Evolutionary conservation across 2,797 vertebrate genomes (phyloP), one percentile per base, ranked within the genome.

Genomic region (Anableps anableps): DNA sequence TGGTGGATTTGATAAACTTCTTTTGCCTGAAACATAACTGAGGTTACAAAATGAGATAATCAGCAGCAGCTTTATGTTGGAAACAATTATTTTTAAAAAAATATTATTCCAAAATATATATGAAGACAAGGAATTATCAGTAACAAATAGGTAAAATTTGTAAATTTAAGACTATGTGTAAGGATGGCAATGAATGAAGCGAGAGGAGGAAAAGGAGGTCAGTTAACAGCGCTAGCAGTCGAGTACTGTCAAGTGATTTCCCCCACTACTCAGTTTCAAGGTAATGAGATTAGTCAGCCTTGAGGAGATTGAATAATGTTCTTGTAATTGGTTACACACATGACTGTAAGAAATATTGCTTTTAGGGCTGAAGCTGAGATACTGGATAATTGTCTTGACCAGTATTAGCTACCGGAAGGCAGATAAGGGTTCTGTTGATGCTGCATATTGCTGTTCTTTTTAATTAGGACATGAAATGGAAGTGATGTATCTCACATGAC

Each of bases 221-320:
- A 19, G 23, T 80, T 77, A 21, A n/a, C 58, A 70, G 17, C 5
- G 0, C 43, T 5, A 76, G 68, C 43, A 41, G 71, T 17, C 76
- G 38, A 53, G 60, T 21, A 77, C 45, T 60, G 64, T 74, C n/a
- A 53, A 80, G 80, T 81, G 23, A 74, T 71, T 83, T 78, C 60
- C 0, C 53, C 73, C 78, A 72, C 48, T 76, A 76, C n/a, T 81
- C 58, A 76, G 55, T 62, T 78, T 85, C 29, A 64, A 79, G 38
- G 45, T 84, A 81, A 87, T 86, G 47, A 81, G 72, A 87, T 86
- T 77, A 87, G 31, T 70, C 64, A 74, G 31, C 29, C 26, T 48
- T 31, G 29, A 77, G 47, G 34, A 75, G 76, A 85, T 53, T 83
- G 70, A 84, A 84, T 89, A 79, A 82, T 4, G 36, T 70, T 64